Conservation (phyloP, 2,797 vertebrate genomes). For the Sebastes vulpes region DNA sequence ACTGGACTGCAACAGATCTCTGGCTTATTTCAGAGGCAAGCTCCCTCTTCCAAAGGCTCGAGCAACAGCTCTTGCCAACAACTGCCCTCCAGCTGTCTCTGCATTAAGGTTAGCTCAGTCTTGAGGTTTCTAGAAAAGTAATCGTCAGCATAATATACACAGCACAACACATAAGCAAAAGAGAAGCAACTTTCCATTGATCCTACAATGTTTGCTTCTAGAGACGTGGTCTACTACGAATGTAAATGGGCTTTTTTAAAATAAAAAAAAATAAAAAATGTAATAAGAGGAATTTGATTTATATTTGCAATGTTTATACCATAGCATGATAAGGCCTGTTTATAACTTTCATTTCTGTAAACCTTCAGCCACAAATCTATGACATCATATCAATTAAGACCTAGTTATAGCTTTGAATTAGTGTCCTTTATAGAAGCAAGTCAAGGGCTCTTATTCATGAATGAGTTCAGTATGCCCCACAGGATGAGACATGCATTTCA, state of each 20-base stretch:
- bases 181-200: constrained; percentile 45
- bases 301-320: background rate
- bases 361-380: background rate
- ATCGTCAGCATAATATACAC: constrained; percentile 77
- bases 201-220: background rate
- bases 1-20: constrained; percentile 57
- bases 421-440: background rate
- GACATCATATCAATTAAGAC: background rate
- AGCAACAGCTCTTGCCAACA: constrained; percentile 62
- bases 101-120: constrained; percentile 67
- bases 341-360: background rate
- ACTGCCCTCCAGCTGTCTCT: constrained; percentile 74
- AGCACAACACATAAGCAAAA: constrained; percentile 43
- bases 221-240: background rate
- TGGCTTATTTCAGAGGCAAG: constrained; percentile 60
- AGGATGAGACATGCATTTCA: constrained; percentile 24
- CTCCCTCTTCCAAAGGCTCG: constrained; percentile 45
- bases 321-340: background rate
- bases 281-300: background rate
- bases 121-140: constrained; percentile 65
- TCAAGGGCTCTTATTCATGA: constrained; percentile 3
- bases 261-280: background rate
- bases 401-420: background rate
- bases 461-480: background rate
- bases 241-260: background rate